These are phyloP conservation scores for Liodrosophila aerea DNA, from an alignment of 2,888 invertebrate genomes.

Conservation along the genomic window DNA sequence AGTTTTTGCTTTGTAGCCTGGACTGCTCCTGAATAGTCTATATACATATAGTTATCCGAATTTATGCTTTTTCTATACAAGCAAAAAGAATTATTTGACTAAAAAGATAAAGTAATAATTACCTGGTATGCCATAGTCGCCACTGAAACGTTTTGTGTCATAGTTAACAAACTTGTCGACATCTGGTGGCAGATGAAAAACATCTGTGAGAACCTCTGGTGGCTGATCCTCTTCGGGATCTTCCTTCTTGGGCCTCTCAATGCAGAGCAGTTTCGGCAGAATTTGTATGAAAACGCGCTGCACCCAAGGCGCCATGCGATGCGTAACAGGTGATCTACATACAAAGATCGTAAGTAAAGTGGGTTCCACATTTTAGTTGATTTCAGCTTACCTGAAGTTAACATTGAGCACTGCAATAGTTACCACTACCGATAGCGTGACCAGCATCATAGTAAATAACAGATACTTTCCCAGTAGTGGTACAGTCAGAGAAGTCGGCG, in stretches of 20 bases:
- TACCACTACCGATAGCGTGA: slow-evolving; percentile 95
- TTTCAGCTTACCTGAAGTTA: slow-evolving; percentile 86
- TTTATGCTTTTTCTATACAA: no score
- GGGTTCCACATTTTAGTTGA: no score
- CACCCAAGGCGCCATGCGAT: slow-evolving; percentile 96
- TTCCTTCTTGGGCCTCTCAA: slow-evolving; percentile 93
- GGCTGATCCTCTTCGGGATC: slow-evolving; percentile 85
- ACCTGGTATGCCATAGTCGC: slow-evolving; percentile 89
- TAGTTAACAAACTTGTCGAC: slow-evolving; percentile 86
- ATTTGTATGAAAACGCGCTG: slow-evolving; percentile 92
- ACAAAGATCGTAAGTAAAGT: background rate
- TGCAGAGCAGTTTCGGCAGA: slow-evolving; percentile 93
- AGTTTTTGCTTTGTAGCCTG: no score
- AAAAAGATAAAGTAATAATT: slow-evolving; percentile 36
- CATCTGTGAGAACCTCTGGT: slow-evolving; percentile 90
- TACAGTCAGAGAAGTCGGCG: slow-evolving; percentile 95
- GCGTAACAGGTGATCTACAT: slow-evolving; percentile 92
- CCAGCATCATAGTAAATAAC: slow-evolving; percentile 96
- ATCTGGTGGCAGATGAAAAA: slow-evolving; percentile 87
- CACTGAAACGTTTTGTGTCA: slow-evolving; percentile 85
- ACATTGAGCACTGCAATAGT: slow-evolving; percentile 97
- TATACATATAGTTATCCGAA: no score
- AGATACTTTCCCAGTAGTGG: slow-evolving; percentile 95
- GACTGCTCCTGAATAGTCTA: no score
- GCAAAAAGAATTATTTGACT: no score